Evolutionary conservation across 2,888 invertebrate species (phyloP), one percentile per base, ranked within the genome.

Genomic region (Phania funesta): DNA sequence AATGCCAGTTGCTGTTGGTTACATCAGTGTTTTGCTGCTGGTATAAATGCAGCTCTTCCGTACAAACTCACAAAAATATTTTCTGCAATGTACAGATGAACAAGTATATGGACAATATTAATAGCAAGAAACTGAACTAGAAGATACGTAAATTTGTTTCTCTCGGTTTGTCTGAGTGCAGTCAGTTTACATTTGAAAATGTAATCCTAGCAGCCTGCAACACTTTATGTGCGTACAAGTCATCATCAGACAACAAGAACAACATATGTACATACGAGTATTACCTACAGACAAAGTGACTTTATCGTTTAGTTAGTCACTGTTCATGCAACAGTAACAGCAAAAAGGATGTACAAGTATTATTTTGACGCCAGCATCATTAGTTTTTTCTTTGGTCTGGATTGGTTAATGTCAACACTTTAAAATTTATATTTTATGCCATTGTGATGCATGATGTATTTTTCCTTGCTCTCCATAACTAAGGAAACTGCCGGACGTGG

Each of bases 351-450:
- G 56, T 29, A n/a, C n/a, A n/a, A n/a, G n/a, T n/a, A 56, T 70
- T 56, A 74, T 65, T 74, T 78, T 74, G 82, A 82, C 82, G 82
- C 82, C 82, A 82, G 58, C 70, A 65, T 65, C 74, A 75, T 79
- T 82, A 70, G 78, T 82, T n/a, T 60, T 35, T 0, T 32, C 3
- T 35, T 54, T 16, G 16, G 3, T 29, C 58, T 54, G 3, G 26
- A 50, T 26, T 44, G 50, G 8, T 60, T 64, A 56, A 65, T 70
- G 80, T 81, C 76, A 67, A 71, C 76, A 73, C 76, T 71, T 60
- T 71, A 50, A 38, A 67, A 65, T 67, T 71, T n/a, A 65, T 48
- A 58, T 65, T 76, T 67, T 67, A 54, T 54, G 60, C 41, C 44
- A 70, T 65, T 64, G n/a, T 74, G 20, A 26, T 52, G 8, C 46